phyloP scores from a whole-genome alignment of 2,113 vertebrate genomes.

The Pimephales promelas region DNA sequence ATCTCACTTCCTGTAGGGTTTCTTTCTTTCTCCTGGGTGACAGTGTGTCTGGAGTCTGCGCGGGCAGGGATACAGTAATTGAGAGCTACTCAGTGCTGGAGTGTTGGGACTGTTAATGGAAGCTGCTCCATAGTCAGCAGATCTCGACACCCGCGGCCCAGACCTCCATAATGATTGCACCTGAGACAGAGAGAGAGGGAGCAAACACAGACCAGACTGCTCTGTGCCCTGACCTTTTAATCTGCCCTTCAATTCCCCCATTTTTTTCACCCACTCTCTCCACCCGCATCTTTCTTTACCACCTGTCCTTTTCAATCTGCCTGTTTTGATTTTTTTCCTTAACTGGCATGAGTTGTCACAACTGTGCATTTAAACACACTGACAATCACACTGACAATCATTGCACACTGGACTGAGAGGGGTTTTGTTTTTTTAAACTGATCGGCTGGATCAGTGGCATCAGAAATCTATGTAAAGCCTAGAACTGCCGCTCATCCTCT shows the following conservation, averaged over 20 bases:
- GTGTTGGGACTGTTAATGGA: slow-evolving; percentile 49
- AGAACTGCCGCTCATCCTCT: slow-evolving; percentile 2
- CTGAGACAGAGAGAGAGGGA: slow-evolving; percentile 49
- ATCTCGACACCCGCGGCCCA: slow-evolving; percentile 49
- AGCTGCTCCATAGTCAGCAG: slow-evolving; percentile 48
- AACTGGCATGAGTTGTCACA: slow-evolving; percentile 6
- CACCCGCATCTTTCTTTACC: slow-evolving; percentile 37
- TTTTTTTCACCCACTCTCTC: slow-evolving; percentile 28
- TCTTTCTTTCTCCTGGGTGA: slow-evolving; percentile 44
- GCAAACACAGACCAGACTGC: slow-evolving; percentile 53
- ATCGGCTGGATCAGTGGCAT: slow-evolving; percentile 47
- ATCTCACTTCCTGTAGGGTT: not conserved
- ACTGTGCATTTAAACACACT: slow-evolving; percentile 24
- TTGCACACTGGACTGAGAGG: slow-evolving; percentile 27
- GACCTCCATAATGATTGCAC: slow-evolving; percentile 53
- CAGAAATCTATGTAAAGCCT: slow-evolving; percentile 41
- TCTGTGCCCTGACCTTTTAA: slow-evolving; percentile 55
- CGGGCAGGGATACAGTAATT: slow-evolving; percentile 50
- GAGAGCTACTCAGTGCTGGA: slow-evolving; percentile 51
- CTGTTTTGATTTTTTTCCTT: slow-evolving; percentile 15
- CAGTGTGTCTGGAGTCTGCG: slow-evolving; percentile 30
- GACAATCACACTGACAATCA: not conserved
- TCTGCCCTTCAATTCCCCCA: slow-evolving; percentile 47
- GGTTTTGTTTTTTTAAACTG: slow-evolving; percentile 27
- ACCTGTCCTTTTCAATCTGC: slow-evolving; percentile 30